Evolutionary conservation across 1,140 invertebrate genomes (phyloP), one percentile per base, ranked within the genome.

Genomic region (Aphaenogaster rudis): DNA sequence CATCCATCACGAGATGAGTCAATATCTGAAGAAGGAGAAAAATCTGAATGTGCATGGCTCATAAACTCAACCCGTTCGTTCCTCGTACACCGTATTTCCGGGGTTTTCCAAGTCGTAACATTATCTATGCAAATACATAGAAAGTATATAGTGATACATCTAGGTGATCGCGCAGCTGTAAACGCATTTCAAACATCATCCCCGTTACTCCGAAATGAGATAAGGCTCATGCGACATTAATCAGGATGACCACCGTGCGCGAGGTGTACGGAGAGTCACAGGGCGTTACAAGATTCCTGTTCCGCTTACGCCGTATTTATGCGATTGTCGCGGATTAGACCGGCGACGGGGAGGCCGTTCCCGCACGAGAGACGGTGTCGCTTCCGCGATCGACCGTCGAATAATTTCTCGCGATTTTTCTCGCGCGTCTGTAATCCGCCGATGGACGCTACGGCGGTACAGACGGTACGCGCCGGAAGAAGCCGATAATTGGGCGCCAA

Each of bases 391-490:
- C 86, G 76, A 61, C 17, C 88, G 69, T 52, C 50, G 77, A 64
- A 84, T 84, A 79, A 82, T 86, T 78, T 66, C 33, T 28, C 57
- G 54, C 57, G 54, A 21, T 48, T 63, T 64, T 63, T 61, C 13
- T 2, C 39, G 69, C 36, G 74, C 61, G 64, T 4, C 21, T 15
- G 8, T 71, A 84, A 74, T 71, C 84, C 86, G 87, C 86, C 85
- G 88, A 89, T 88, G 86, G 88, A 90, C 54, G 28, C 69, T 63
- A 69, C 90, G 13, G 72, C 74, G 87, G 86, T 88, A 84, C 87
- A 85, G 28, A 28, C 86, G 59, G 69, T 88, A 69, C 86, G 48
- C 90, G 91, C 89, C 91, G 89, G 91, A 93, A 93, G 88, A 77
- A 76, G 54, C 45, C 54, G 79, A 67, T 91, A 91, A 91, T 91